Percentiles rank a stretch among this genome's conserved stretches.
These are phyloP conservation scores for Drosophila greeni DNA, from an alignment of 2,888 invertebrate species.

Conservation along the genomic window DNA sequence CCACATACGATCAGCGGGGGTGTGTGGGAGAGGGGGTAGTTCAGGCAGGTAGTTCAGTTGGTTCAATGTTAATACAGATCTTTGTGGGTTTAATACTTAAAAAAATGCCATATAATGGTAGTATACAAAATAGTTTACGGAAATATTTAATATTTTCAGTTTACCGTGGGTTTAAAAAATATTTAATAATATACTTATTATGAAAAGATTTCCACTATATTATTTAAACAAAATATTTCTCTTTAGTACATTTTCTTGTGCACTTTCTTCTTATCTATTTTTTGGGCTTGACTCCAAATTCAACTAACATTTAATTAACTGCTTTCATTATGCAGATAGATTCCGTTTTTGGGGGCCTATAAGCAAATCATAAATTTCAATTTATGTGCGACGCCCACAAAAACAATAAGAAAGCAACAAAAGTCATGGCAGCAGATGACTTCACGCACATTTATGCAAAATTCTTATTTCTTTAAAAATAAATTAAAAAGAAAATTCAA, in stretches of 20 bases:
- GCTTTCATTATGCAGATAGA: constrained; percentile 64
- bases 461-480: constrained; percentile 46
- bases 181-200: too few relatives aligned
- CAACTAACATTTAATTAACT: constrained; percentile 54
- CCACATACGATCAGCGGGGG: background rate
- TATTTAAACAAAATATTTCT: background rate
- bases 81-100: background rate
- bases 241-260: background rate
- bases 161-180: too few relatives aligned
- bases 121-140: too few relatives aligned
- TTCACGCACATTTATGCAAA: constrained; percentile 67
- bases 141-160: too few relatives aligned
- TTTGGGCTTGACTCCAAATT: background rate
- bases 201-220: too few relatives aligned
- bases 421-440: constrained; percentile 42
- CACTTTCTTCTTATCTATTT: background rate
- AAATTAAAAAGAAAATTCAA: constrained; percentile 35
- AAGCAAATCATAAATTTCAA: constrained; percentile 65
- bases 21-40: background rate
- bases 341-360: constrained; percentile 53
- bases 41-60: constrained; percentile 10
- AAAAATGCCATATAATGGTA: background rate
- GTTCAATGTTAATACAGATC: background rate
- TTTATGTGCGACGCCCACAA: constrained; percentile 51
- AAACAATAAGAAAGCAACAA: constrained; percentile 22